phyloP scores from a whole-genome alignment of 2,113 vertebrate species.

The Sturnira hondurensis region DNA sequence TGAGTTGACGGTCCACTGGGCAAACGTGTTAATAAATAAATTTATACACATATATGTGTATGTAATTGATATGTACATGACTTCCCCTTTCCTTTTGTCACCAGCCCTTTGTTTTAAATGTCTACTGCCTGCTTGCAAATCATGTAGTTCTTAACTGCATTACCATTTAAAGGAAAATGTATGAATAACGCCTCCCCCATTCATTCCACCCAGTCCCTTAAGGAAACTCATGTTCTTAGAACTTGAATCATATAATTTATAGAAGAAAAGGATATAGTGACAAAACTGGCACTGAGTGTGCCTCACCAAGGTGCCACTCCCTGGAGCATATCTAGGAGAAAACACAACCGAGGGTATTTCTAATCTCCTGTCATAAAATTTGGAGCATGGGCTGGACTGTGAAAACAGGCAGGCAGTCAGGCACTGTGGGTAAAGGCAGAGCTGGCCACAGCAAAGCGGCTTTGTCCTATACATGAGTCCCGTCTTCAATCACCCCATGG shows the following conservation, averaged over 20 bases:
- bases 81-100: background rate
- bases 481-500: background rate
- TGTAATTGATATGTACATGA: background rate
- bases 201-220: background rate
- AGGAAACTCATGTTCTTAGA: background rate
- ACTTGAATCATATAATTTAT: background rate
- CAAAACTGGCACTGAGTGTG: rapidly evolving
- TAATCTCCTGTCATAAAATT: background rate
- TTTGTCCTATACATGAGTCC: rapidly evolving
- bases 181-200: rapidly evolving
- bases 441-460: background rate
- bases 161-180: background rate
- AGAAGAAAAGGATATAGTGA: background rate
- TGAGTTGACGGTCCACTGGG: background rate
- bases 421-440: background rate
- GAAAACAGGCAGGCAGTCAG: background rate
- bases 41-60: background rate
- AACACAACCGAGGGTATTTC: background rate
- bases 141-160: background rate
- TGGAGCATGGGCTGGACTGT: background rate
- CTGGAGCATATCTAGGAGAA: background rate
- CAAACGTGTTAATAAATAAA: background rate
- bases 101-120: background rate
- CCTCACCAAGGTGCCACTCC: background rate
- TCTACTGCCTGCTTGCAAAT: background rate